Percentiles rank a stretch among this genome's conserved stretches.
These are phyloP conservation scores for Antheraea pernyi DNA, from an alignment of 1,140 invertebrate genomes.

Conservation along the genomic window DNA sequence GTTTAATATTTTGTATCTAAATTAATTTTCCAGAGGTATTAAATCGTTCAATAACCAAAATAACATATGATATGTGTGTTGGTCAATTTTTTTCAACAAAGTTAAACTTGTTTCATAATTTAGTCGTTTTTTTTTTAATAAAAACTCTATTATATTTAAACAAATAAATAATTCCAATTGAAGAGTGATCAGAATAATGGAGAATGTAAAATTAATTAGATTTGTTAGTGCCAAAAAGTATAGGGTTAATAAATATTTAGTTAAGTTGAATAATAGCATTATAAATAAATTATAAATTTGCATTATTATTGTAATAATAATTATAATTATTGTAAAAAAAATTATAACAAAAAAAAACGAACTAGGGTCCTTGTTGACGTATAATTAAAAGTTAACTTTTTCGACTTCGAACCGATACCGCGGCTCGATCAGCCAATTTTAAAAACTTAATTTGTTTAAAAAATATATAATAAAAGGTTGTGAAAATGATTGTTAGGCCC, in stretches of 20 bases:
- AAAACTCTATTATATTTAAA: background rate
- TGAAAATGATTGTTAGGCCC: constrained; percentile 59
- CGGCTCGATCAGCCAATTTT: constrained; percentile 66
- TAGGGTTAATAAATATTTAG: too few relatives aligned
- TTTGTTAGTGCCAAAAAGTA: constrained; percentile 72
- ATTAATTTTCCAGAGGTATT: too few relatives aligned
- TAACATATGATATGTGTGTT: too few relatives aligned
- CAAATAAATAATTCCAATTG: background rate
- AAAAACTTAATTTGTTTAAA: constrained; percentile 66
- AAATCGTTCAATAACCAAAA: too few relatives aligned
- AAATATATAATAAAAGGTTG: constrained; percentile 66
- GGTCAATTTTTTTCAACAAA: too few relatives aligned
- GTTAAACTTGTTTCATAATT: too few relatives aligned
- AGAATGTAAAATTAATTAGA: constrained; percentile 49
- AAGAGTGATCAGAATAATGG: background rate
- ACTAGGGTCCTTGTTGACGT: constrained; percentile 71
- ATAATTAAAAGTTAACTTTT: constrained; percentile 54
- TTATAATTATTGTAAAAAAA: constrained; percentile 69
- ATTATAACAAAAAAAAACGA: constrained; percentile 58
- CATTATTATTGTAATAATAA: constrained; percentile 61
- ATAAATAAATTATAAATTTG: constrained; percentile 69
- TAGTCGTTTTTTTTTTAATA: background rate
- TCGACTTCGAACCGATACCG: constrained; percentile 40
- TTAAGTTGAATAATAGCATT: constrained; percentile 36
- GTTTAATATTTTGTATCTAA: too few relatives aligned